Conservation (phyloP, 2,888 invertebrate species). For the Hirudinaria manillensis region DNA sequence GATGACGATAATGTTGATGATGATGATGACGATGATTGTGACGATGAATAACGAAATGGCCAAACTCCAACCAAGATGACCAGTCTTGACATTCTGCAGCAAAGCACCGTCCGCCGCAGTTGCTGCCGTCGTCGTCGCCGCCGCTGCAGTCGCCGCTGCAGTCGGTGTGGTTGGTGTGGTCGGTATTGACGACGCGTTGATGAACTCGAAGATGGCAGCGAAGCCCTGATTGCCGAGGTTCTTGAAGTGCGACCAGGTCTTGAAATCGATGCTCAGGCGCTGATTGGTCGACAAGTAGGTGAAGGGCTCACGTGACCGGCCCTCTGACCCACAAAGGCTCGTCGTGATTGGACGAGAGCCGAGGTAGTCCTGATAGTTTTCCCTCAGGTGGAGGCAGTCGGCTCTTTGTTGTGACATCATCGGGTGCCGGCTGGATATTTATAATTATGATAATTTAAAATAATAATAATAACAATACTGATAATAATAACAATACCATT, state of each 20-base stretch:
- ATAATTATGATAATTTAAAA: too few relatives aligned
- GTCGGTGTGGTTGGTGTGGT: neutral
- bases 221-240: constrained; percentile 16
- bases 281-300: neutral
- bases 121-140: neutral
- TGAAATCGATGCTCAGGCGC: constrained; percentile 14
- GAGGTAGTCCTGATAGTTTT: neutral
- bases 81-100: too few relatives aligned
- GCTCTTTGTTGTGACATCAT: constrained; percentile 7
- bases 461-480: too few relatives aligned
- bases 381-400: neutral
- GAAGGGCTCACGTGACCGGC: neutral
- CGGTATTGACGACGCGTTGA: neutral
- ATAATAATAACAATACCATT: too few relatives aligned
- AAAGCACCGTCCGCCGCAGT: neutral
- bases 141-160: neutral
- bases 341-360: neutral
- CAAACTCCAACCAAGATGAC: too few relatives aligned
- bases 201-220: constrained; percentile 26
- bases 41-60: neutral
- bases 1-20: constrained; percentile 10
- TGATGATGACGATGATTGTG: constrained; percentile 12
- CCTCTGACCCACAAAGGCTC: neutral
- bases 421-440: neutral
- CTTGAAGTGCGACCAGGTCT: neutral